phyloP scores from a whole-genome alignment of 2,113 vertebrate species.

The Sebastes fasciatus region DNA sequence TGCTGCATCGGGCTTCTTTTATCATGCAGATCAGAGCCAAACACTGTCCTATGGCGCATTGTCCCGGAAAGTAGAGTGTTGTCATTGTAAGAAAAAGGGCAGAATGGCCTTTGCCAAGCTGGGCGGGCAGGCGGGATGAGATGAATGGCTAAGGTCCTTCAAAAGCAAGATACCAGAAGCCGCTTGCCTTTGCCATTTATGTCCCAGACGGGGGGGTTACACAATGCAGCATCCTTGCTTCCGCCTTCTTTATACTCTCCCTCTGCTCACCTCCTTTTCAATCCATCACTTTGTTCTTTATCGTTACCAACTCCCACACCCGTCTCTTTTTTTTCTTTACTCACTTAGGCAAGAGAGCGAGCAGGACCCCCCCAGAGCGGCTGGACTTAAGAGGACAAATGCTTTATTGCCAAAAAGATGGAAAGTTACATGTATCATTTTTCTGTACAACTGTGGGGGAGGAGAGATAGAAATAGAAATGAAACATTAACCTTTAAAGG shows the following conservation, averaged over 20 bases:
- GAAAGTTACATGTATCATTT: constrained; percentile 3
- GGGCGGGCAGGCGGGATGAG: constrained; percentile 13
- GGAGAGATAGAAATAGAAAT: background rate
- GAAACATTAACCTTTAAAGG: constrained; percentile 19
- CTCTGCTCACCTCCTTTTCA: constrained; percentile 20
- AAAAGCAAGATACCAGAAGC: constrained; percentile 50
- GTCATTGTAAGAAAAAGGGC: constrained; percentile 58
- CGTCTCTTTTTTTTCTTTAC: background rate
- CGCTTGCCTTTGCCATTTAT: constrained; percentile 54
- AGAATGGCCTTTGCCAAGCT: constrained; percentile 64
- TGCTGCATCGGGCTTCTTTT: constrained; percentile 55
- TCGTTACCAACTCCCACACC: constrained; percentile 8
- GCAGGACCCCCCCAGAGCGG: background rate
- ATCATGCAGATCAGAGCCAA: constrained; percentile 67
- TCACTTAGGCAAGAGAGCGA: constrained; percentile 2
- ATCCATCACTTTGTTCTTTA: constrained; percentile 36
- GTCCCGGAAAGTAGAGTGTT: constrained; percentile 44
- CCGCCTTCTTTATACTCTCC: constrained; percentile 12
- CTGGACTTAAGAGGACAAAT: background rate
- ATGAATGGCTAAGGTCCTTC: constrained; percentile 54
- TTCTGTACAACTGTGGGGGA: background rate
- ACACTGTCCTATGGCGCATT: constrained; percentile 49
- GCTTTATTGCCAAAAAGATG: background rate
- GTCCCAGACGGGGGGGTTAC: constrained; percentile 42
- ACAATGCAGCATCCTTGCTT: constrained; percentile 41